Evolutionary conservation across 2,888 invertebrate genomes (phyloP).

Genomic region (Therioaphis trifolii): DNA sequence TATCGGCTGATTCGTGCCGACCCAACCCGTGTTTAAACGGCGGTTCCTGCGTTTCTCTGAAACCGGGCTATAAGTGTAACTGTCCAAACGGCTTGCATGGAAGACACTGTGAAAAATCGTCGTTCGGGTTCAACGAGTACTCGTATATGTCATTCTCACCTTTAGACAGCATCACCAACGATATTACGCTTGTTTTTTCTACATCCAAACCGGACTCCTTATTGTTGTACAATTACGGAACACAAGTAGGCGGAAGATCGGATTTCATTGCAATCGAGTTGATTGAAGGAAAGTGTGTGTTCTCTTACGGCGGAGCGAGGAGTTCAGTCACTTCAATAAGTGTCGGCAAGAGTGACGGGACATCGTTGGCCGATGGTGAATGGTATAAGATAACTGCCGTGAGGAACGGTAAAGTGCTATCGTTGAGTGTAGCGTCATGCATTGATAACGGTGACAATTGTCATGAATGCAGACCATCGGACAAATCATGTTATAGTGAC

Average conservation of each 20-base stretch:
- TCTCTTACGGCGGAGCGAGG: conserved; percentile 90
- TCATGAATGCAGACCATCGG: conserved; percentile 86
- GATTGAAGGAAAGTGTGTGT: conserved; percentile 83
- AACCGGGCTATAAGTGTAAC: conserved; percentile 82
- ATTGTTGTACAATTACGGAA: conserved; percentile 90
- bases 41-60: conserved; percentile 87
- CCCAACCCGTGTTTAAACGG: conserved; percentile 93
- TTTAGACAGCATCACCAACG: conserved; percentile 88
- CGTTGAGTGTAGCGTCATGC: conserved; percentile 83
- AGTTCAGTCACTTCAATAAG: conserved; percentile 87
- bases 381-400: conserved; percentile 95
- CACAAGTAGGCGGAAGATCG: conserved; percentile 87
- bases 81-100: conserved; percentile 92
- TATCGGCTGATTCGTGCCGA: conserved; percentile 87
- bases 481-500: conserved; percentile 84
- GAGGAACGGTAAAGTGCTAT: conserved; percentile 87
- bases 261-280: conserved; percentile 94
- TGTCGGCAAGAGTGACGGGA: conserved; percentile 72
- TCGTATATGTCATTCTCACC: conserved; percentile 91
- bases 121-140: conserved; percentile 87
- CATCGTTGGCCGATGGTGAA: conserved; percentile 82
- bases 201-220: conserved; percentile 88
- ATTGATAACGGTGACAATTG: conserved; percentile 88
- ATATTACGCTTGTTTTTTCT: conserved; percentile 89
- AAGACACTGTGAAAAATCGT: conserved; percentile 88